Conservation (phyloP, 1,140 invertebrate species). For the Diabrotica virgifera region DNA sequence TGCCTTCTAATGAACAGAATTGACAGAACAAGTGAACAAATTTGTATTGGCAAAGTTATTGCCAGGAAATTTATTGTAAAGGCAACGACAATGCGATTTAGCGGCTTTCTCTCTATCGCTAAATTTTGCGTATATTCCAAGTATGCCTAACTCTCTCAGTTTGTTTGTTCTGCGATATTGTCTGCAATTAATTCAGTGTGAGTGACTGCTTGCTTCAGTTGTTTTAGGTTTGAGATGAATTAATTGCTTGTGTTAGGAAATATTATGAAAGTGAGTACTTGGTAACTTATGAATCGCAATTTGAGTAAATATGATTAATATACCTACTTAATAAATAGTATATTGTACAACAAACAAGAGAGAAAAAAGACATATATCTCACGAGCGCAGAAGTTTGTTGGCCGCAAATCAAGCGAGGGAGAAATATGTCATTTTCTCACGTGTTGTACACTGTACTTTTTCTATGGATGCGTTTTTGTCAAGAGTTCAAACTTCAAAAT, state of each 20-base stretch:
- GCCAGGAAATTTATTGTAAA: slow-evolving; percentile 2
- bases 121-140: background rate
- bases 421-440: no score
- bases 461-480: no score
- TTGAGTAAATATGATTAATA: no score
- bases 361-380: no score
- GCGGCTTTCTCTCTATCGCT: background rate
- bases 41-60: slow-evolving; percentile 3
- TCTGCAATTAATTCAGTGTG: background rate
- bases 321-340: no score
- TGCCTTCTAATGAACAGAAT: background rate
- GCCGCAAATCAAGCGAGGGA: no score
- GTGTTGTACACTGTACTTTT: no score
- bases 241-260: background rate
- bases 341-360: no score
- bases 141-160: background rate
- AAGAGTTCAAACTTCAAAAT: no score
- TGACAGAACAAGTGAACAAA: background rate
- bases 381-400: no score
- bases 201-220: background rate
- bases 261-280: background rate
- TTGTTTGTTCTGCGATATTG: background rate
- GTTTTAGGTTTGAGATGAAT: background rate
- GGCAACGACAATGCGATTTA: background rate
- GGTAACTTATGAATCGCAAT: no score